Conservation (phyloP, 2,888 invertebrate genomes). For the Elmis aenea region DNA sequence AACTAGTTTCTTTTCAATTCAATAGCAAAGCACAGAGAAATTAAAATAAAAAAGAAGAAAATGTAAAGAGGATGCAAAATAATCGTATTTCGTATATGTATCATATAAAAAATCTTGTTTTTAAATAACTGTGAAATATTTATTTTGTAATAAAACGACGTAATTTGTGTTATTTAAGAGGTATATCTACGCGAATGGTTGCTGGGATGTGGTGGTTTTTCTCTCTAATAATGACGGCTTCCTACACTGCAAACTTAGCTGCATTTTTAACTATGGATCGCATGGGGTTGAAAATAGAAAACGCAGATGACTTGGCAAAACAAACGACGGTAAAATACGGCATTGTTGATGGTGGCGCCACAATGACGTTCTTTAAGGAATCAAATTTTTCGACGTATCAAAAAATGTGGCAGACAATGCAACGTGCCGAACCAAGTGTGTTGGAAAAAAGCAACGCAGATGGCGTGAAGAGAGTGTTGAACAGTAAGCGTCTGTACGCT, state of each 20-base stretch:
- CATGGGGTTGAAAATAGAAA: slow-evolving; percentile 84
- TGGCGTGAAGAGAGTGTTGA: slow-evolving; percentile 79
- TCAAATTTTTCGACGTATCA: slow-evolving; percentile 87
- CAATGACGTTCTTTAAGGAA: slow-evolving; percentile 84
- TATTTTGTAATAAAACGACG: background rate
- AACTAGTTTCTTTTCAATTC: too few species aligned
- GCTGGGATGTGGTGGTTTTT: slow-evolving; percentile 94
- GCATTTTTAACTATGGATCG: slow-evolving; percentile 88
- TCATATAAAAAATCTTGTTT: too few species aligned
- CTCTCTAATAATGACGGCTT: slow-evolving; percentile 84
- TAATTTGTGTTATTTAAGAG: slow-evolving; percentile 50
- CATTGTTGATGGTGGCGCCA: slow-evolving; percentile 83
- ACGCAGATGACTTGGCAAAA: slow-evolving; percentile 85
- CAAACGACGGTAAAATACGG: slow-evolving; percentile 97
- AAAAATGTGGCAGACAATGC: slow-evolving; percentile 92
- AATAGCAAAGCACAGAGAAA: too few species aligned
- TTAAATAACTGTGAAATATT: too few species aligned
- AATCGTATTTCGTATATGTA: too few species aligned
- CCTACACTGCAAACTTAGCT: slow-evolving; percentile 92
- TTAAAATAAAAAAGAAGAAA: background rate
- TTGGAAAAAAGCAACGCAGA: slow-evolving; percentile 79
- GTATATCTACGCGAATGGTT: slow-evolving; percentile 82
- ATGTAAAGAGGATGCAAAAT: too few species aligned
- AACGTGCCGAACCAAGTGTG: slow-evolving; percentile 73
- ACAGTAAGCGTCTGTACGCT: slow-evolving; percentile 78